A percentile compares a stretch with the other conserved stretches of the same genome.
phyloP scores from a whole-genome alignment of 2,888 invertebrate genomes.

The Spialia ferax region DNA sequence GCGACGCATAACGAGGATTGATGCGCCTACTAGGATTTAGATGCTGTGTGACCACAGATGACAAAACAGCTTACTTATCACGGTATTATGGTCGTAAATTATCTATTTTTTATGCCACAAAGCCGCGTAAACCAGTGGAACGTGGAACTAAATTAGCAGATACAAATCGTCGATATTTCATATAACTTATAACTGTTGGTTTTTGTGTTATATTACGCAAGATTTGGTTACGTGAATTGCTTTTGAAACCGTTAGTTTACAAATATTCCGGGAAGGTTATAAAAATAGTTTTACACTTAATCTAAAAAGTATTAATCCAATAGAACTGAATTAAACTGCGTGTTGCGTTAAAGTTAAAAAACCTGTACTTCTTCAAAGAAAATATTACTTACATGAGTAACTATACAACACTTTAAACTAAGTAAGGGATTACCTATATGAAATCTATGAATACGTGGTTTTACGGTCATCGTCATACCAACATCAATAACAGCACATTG shows the following conservation, averaged over 20 bases:
- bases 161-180: constrained; percentile 34
- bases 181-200: background rate
- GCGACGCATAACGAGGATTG: constrained; percentile 53
- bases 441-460: no score
- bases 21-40: constrained; percentile 60
- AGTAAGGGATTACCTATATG: no score
- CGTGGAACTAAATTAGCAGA: constrained; percentile 35
- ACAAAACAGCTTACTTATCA: constrained; percentile 59
- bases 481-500: no score
- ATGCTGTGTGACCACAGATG: constrained; percentile 59
- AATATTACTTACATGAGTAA: no score
- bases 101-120: constrained; percentile 42
- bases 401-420: no score
- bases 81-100: constrained; percentile 44
- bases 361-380: no score
- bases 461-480: no score
- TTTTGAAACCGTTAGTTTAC: background rate
- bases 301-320: no score
- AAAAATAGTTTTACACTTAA: no score
- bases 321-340: no score
- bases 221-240: background rate
- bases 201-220: constrained; percentile 2
- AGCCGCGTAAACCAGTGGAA: constrained; percentile 38
- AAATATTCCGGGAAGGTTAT: background rate
- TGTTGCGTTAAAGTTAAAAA: no score